Conservation (phyloP, 2,113 vertebrate species). For the Megaleporinus macrocephalus region DNA sequence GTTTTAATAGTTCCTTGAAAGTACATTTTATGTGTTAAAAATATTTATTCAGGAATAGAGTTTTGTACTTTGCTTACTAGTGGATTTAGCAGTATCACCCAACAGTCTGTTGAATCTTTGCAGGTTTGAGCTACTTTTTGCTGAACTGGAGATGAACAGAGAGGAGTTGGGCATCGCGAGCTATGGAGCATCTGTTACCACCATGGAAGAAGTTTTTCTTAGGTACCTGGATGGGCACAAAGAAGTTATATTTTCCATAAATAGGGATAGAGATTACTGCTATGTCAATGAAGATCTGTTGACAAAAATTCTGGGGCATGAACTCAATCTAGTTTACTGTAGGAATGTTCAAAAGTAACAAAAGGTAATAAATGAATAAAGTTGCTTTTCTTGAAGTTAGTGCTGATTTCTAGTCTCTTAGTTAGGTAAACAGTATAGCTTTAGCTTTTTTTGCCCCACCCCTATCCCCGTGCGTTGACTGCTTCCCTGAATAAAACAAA, state of each 20-base stretch:
- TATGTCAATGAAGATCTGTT: background rate
- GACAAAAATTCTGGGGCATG: background rate
- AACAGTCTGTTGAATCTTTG: background rate
- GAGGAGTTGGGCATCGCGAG: slow-evolving; percentile 95
- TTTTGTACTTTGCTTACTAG: background rate
- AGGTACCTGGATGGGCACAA: slow-evolving; percentile 72
- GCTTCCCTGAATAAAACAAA: too few relatives aligned
- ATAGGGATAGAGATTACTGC: background rate
- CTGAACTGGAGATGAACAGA: slow-evolving; percentile 90
- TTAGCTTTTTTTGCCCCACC: too few relatives aligned
- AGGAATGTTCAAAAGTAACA: too few relatives aligned
- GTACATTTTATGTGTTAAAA: too few relatives aligned
- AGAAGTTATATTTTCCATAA: background rate
- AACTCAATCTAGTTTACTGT: too few relatives aligned
- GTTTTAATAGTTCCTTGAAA: too few relatives aligned
- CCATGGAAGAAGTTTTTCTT: slow-evolving; percentile 98
- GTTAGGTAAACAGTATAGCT: too few relatives aligned
- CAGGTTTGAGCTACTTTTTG: slow-evolving; percentile 95
- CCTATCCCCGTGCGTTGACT: too few relatives aligned
- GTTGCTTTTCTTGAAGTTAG: too few relatives aligned
- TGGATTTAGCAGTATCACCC: background rate
- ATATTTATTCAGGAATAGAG: background rate
- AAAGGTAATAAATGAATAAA: too few relatives aligned
- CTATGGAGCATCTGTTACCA: slow-evolving; percentile 95
- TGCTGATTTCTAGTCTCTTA: too few relatives aligned